Base-by-base conservation (phyloP, 2,797 vertebrate genomes). In the Hapalemur alaotrensis region DNA sequence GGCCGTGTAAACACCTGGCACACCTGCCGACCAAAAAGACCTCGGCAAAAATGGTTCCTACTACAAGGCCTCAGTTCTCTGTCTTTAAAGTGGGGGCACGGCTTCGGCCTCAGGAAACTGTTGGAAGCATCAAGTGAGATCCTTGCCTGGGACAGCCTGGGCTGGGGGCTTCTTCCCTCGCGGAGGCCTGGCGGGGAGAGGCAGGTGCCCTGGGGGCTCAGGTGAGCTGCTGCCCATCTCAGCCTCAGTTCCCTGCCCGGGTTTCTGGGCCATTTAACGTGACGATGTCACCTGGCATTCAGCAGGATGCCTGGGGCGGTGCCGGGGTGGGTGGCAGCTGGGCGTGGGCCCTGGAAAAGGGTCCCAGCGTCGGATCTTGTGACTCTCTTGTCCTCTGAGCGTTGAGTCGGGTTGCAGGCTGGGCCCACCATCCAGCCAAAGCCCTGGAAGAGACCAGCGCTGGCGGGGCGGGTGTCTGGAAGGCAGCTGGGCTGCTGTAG, bases 31-130 rank as follows among this genome's bases (percentile, higher is more conserved):
- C 32, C 3, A 13, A 57, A 50, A 5, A 23, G 18, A 38, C n/a
- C 5, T 30, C 1, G 2, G 23, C 13, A 14, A 50, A 57, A 43
- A 35, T 0, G 23, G 14, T 13, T 28, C 41, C n/a, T 0, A 3
- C 25, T 0, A 0, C 18, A 1, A 18, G 95, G 67, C 30, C 86
- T 14, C 9, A 0, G 41, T 30, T 54, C 59, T 20, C 50, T 17
- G 2, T 10, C n/a, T 59, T 5, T 4, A 20, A 57, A 63, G 5
- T 0, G 6, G 35, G 57, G 10, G 7, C 30, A 4, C 4, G 3
- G 32, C 2, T 0, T n/a, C 1, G 3, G 84, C 25, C 69, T 61
- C 13, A 1, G 38, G 63, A 38, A 23, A 5, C 0, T 0, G 46
- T 8, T 52, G 12, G 5, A 9, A 13, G 15, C 3, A 1, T 15